A percentile compares a stretch with the other conserved stretches of the same genome.
phyloP scores from a whole-genome alignment of 2,113 vertebrate genomes.

The Tiliqua scincoides region DNA sequence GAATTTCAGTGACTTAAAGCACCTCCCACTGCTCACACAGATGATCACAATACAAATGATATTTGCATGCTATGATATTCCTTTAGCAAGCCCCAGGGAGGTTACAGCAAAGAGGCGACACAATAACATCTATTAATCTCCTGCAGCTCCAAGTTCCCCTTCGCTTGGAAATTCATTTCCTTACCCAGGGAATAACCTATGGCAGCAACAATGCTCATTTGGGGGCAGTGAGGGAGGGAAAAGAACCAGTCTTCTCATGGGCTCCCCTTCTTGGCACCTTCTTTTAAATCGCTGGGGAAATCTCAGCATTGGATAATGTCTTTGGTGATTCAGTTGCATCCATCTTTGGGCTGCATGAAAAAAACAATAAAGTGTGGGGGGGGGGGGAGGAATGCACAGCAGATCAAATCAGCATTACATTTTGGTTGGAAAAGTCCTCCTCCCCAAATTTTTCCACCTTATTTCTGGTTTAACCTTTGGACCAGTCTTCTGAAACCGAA shows the following conservation, averaged over 20 bases:
- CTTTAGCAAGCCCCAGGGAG: constrained; percentile 49
- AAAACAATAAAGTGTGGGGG: neutral
- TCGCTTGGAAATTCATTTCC: neutral
- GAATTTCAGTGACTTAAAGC: constrained; percentile 46
- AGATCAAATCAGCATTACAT: neutral
- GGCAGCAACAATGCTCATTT: neutral
- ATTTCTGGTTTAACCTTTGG: neutral
- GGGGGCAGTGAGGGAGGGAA: too few species aligned
- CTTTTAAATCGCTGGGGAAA: neutral
- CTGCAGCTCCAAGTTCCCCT: constrained; percentile 26
- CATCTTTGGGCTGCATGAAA: neutral
- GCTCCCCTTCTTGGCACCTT: neutral
- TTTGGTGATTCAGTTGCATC: neutral
- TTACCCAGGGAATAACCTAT: constrained; percentile 27
- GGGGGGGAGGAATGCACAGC: neutral
- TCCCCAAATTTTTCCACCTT: neutral
- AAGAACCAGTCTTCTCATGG: neutral
- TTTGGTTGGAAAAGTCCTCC: neutral
- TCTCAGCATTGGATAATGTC: neutral
- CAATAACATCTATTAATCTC: neutral
- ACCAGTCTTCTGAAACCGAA: neutral
- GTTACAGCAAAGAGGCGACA: neutral
- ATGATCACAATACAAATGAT: constrained; percentile 72
- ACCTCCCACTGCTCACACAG: constrained; percentile 68
- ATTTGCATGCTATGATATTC: constrained; percentile 64